Evolutionary conservation across 2,888 invertebrate genomes (phyloP).

Genomic region (Dione vanillae): DNA sequence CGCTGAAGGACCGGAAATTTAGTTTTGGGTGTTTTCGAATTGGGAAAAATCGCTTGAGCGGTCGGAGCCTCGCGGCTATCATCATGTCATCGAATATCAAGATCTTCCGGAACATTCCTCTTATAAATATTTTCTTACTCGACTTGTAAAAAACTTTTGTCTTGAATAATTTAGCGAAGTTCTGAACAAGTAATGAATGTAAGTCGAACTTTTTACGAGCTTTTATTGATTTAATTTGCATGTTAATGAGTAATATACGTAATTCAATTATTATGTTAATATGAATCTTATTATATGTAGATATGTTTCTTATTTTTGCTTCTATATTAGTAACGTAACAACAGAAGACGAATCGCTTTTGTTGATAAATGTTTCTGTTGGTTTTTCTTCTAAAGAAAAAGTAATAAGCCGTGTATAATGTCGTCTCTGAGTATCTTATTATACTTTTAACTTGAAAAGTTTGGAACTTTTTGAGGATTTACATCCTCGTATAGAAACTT

Average conservation of each 20-base stretch:
- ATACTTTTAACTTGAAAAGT: neutral
- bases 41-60: constrained; percentile 41
- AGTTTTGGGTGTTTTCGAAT: constrained; percentile 43
- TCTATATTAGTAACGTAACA: neutral
- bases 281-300: too few relatives aligned
- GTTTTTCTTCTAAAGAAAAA: neutral
- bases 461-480: neutral
- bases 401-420: neutral
- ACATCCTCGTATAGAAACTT: too few relatives aligned
- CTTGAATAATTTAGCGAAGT: neutral
- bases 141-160: neutral
- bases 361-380: neutral
- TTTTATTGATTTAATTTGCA: constrained; percentile 5
- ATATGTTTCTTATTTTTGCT: too few relatives aligned
- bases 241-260: neutral
- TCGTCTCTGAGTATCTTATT: neutral
- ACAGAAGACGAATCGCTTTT: neutral
- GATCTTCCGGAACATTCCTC: constrained; percentile 9
- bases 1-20: constrained; percentile 42
- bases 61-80: constrained; percentile 27
- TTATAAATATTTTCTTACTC: constrained; percentile 7
- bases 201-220: neutral
- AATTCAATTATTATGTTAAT: too few relatives aligned
- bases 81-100: neutral
- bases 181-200: neutral